These are phyloP conservation scores for Pseudococcus jackbeardsleyi DNA, from an alignment of 2,888 invertebrate genomes.

Conservation along the genomic window DNA sequence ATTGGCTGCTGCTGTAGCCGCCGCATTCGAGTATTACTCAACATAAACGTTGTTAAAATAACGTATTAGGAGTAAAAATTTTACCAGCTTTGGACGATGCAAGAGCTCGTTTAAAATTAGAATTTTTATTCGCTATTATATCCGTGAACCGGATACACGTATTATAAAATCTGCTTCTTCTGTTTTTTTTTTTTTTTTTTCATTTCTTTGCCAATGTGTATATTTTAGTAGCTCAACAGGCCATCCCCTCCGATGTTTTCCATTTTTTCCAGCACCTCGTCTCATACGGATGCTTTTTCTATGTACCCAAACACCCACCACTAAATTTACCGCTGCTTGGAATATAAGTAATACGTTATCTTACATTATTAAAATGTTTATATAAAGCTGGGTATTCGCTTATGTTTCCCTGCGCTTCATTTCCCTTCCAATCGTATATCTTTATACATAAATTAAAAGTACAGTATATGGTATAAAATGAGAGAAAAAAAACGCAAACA, in stretches of 20 bases:
- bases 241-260: neutral
- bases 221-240: slow-evolving; percentile 1
- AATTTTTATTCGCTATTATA: slow-evolving; percentile 34
- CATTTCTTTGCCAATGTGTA: neutral
- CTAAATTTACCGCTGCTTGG: neutral
- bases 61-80: slow-evolving; percentile 44
- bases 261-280: neutral
- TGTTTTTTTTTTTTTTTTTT: neutral
- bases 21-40: neutral
- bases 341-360: neutral
- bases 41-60: slow-evolving; percentile 31
- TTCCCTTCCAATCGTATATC: neutral
- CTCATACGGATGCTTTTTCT: neutral
- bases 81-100: neutral
- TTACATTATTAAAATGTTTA: slow-evolving; percentile 16
- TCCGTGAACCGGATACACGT: neutral
- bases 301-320: neutral
- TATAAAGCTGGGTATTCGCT: neutral
- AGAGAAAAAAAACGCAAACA: neutral
- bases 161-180: neutral
- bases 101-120: slow-evolving; percentile 26
- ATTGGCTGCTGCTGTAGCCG: neutral
- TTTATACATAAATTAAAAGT: neutral
- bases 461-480: neutral
- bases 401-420: neutral